phyloP scores from a whole-genome alignment of 2,888 invertebrate genomes.

The Hemicrepidius hirtus region DNA sequence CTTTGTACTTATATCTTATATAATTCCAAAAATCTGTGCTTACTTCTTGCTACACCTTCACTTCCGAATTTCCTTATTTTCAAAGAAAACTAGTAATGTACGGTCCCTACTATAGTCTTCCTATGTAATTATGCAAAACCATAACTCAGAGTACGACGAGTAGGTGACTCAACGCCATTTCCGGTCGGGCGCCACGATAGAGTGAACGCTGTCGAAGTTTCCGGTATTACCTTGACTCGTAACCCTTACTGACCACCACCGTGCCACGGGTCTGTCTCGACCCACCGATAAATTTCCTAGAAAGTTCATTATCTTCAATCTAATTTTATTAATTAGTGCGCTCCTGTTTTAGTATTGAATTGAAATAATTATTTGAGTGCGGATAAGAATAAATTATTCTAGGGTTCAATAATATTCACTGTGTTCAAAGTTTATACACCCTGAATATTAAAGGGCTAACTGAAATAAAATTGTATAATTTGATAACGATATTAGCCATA shows the following conservation, averaged over 20 bases:
- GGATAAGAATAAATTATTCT: neutral
- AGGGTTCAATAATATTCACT: neutral
- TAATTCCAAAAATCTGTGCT: no score
- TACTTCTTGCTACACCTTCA: no score
- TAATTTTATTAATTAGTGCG: constrained; percentile 44
- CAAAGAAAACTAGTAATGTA: neutral
- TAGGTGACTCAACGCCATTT: constrained; percentile 62
- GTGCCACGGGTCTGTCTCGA: constrained; percentile 35
- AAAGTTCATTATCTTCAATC: constrained; percentile 45
- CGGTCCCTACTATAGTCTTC: constrained; percentile 20
- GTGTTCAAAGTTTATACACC: no score
- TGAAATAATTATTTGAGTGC: constrained; percentile 12
- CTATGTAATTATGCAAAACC: constrained; percentile 44
- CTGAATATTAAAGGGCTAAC: no score
- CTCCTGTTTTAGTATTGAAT: neutral
- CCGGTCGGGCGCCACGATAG: constrained; percentile 62
- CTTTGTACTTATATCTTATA: no score
- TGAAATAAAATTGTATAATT: no score
- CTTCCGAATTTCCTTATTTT: neutral
- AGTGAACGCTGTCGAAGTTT: constrained; percentile 61
- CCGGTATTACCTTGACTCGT: constrained; percentile 59
- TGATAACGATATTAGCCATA: no score
- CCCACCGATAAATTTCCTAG: constrained; percentile 42
- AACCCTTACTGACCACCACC: constrained; percentile 47
- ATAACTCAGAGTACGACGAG: constrained; percentile 46